Base-by-base conservation (phyloP, 2,113 vertebrate genomes). In the Gallinago media region DNA sequence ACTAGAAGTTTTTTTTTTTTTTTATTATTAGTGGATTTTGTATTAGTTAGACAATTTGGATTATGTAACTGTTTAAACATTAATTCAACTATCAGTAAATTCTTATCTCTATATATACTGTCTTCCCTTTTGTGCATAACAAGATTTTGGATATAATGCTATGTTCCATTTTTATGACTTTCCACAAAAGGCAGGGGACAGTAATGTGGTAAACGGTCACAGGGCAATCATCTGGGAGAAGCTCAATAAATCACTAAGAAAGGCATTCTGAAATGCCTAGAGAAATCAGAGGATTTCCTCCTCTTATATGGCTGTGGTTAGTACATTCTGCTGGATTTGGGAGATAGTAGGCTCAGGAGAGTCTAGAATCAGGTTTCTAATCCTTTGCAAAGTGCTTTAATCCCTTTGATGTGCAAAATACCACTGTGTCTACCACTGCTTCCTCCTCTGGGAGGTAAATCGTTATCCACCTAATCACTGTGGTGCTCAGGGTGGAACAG, bases 391-490 rank as follows among this genome's bases (percentile, higher is more conserved):
- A 94, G 2, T 89, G 47, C 47, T 81, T 71, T 94, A 92, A 84
- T 95, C 76, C 80, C 86, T 96, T 94, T 95, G 95, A 96, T 91
- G 84, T 96, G 76, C 68, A 95, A 77, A 95, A 91, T 92, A 40
- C 32, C 8, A 11, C 56, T 56, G 20, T 71, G 38, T 58, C 59
- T 94, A 63, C 32, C 16, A 50, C 26, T 67, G 50, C 26, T 77
- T 91, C 20, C 18, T 91, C 89, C 80, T 89, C 65, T 92, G 86
- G 89, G 93, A 84, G 20, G 12, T 59, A 72, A 87, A 67, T 19
- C 9, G 15, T 87, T 94, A 89, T 95, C 56, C 86, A 71, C 56
- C 27, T 67, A 94, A 92, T 59, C 63, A 47, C 50, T 55, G 47
- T 4, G 0, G 25, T 22, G 29, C 55, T 74, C 15, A 0, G 5